These are phyloP conservation scores for Acrocera orbiculus DNA, from an alignment of 2,888 invertebrate species.

Conservation along the genomic window DNA sequence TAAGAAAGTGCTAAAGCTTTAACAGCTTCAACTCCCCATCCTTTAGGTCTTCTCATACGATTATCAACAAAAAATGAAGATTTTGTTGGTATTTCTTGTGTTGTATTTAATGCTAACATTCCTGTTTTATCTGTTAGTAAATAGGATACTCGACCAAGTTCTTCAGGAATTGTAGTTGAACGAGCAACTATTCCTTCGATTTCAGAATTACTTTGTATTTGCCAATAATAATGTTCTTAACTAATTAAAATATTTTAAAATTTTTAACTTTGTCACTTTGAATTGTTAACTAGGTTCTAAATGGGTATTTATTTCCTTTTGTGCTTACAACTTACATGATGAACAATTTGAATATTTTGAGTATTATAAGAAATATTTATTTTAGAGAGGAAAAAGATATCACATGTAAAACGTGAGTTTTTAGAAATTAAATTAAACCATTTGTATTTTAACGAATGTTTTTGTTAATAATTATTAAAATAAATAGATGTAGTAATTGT, in stretches of 20 bases:
- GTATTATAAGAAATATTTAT: too few relatives aligned
- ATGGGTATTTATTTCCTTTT: too few relatives aligned
- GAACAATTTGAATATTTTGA: too few relatives aligned
- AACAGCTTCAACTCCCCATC: conserved; percentile 71
- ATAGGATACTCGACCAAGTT: conserved; percentile 89
- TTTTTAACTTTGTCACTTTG: too few relatives aligned
- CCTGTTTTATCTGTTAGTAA: conserved; percentile 97
- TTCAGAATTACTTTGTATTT: conserved; percentile 81
- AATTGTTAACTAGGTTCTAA: too few relatives aligned
- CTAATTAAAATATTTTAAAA: too few relatives aligned
- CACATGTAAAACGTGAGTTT: too few relatives aligned
- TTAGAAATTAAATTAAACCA: too few relatives aligned
- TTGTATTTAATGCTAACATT: conserved; percentile 41
- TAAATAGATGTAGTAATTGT: neutral
- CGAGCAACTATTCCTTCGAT: conserved; percentile 91
- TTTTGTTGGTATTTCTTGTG: conserved; percentile 15
- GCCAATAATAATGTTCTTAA: conserved; percentile 88
- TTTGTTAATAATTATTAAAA: neutral
- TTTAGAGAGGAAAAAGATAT: too few relatives aligned
- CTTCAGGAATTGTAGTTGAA: conserved; percentile 97
- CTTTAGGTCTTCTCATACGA: conserved; percentile 46
- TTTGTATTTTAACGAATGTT: too few relatives aligned
- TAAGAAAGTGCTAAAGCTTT: conserved; percentile 93
- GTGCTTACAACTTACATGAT: too few relatives aligned
- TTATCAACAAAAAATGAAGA: conserved; percentile 16